phyloP scores from a whole-genome alignment of 2,888 invertebrate species.

The Drosophila monieri region DNA sequence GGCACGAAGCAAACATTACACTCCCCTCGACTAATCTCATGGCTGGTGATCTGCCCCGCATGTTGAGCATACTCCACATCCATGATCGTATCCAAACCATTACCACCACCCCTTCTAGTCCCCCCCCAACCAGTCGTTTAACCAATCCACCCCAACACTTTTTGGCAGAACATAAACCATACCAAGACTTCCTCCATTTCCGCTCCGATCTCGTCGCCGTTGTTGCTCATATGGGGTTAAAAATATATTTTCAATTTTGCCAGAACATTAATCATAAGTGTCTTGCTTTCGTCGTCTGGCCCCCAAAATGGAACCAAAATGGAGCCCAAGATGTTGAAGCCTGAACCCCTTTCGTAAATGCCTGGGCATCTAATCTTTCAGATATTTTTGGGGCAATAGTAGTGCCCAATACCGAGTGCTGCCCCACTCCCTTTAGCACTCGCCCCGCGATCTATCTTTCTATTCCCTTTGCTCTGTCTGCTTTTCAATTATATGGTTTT shows the following conservation, averaged over 20 bases:
- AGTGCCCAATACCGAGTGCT: conserved; percentile 12
- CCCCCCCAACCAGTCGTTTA: conserved; percentile 19
- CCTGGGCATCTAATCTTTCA: conserved; percentile 71
- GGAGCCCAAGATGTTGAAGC: conserved; percentile 1
- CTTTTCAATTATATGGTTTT: conserved; percentile 73
- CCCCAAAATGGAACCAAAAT: conserved; percentile 47
- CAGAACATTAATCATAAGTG: conserved; percentile 75
- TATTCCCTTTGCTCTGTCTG: conserved; percentile 44
- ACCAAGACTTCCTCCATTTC: conserved; percentile 74
- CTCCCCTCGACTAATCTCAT: conserved; percentile 54
- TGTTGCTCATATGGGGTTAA: conserved; percentile 38
- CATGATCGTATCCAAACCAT: conserved; percentile 13
- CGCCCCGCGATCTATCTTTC: not conserved
- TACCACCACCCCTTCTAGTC: conserved; percentile 11
- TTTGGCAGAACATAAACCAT: conserved; percentile 73
- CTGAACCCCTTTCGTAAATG: conserved; percentile 58
- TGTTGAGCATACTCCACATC: conserved; percentile 55
- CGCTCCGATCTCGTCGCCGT: conserved; percentile 44
- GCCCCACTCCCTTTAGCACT: not conserved
- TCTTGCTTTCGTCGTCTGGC: conserved; percentile 38
- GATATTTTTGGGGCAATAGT: conserved; percentile 68
- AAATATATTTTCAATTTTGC: conserved; percentile 71
- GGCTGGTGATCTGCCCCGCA: conserved; percentile 62
- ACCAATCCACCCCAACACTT: conserved; percentile 66
- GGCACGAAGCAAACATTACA: conserved; percentile 1